phyloP scores from a whole-genome alignment of 2,888 invertebrate genomes.

The Drosophila tripunctata region DNA sequence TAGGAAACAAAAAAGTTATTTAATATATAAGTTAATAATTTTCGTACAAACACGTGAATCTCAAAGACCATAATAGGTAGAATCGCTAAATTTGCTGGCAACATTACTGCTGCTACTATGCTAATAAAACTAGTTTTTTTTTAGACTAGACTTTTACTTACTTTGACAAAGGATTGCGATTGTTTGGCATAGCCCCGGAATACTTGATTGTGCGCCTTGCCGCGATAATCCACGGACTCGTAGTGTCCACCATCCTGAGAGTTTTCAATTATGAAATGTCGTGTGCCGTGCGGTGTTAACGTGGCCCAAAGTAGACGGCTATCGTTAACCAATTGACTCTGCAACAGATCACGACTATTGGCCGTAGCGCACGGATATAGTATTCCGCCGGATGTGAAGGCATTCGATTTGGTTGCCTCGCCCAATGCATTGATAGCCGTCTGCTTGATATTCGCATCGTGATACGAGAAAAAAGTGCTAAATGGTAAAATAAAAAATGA shows the following conservation, averaged over 20 bases:
- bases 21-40: too few species aligned
- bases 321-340: slow-evolving; percentile 86
- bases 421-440: slow-evolving; percentile 86
- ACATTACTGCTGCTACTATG: too few species aligned
- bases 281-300: slow-evolving; percentile 91
- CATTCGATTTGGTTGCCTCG: slow-evolving; percentile 85
- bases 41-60: too few species aligned
- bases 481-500: too few species aligned
- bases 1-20: too few species aligned
- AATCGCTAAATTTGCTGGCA: too few species aligned
- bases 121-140: not conserved
- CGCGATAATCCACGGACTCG: slow-evolving; percentile 87
- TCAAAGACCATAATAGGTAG: too few species aligned
- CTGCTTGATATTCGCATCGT: slow-evolving; percentile 85
- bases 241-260: slow-evolving; percentile 89
- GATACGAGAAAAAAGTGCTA: slow-evolving; percentile 83
- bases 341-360: slow-evolving; percentile 85
- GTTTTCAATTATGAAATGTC: slow-evolving; percentile 87
- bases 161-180: slow-evolving; percentile 81
- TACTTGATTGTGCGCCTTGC: slow-evolving; percentile 76
- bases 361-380: slow-evolving; percentile 86
- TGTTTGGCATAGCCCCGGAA: slow-evolving; percentile 81
- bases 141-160: slow-evolving; percentile 33
- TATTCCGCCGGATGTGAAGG: slow-evolving; percentile 85
- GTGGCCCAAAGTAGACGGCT: slow-evolving; percentile 93